A percentile compares a stretch with the other conserved stretches of the same genome.
Evolutionary conservation across 2,888 invertebrate species (phyloP).

Genomic region (Drymonia ruficornis): DNA sequence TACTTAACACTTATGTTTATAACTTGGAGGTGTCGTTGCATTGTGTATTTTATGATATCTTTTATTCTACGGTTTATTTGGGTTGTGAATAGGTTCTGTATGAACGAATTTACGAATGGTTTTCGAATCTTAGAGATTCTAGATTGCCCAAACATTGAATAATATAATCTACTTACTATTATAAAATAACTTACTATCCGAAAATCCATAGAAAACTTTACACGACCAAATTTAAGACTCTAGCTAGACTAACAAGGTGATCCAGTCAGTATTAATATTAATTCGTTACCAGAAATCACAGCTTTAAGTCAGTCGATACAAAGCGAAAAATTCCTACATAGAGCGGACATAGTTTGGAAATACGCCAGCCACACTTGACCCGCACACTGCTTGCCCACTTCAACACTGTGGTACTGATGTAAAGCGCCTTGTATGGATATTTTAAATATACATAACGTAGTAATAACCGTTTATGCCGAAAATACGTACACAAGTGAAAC

Average conservation of each 20-base stretch:
- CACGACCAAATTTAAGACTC: no score
- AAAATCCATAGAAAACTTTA: no score
- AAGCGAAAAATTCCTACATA: constrained; percentile 56
- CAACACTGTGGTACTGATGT: constrained; percentile 44
- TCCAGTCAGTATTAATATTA: no score
- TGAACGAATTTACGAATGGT: no score
- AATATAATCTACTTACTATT: no score
- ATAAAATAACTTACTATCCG: no score
- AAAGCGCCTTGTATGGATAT: constrained; percentile 20
- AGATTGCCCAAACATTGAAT: no score
- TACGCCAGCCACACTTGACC: constrained; percentile 67
- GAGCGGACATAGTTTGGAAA: constrained; percentile 63
- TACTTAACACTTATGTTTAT: constrained; percentile 26
- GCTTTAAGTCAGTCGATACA: constrained; percentile 75
- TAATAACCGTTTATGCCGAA: no score
- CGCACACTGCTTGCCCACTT: constrained; percentile 51
- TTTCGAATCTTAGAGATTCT: no score
- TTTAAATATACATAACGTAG: neutral
- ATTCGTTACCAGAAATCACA: constrained; percentile 57
- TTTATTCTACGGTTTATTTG: constrained; percentile 9
- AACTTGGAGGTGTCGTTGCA: constrained; percentile 6
- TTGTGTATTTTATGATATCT: constrained; percentile 12
- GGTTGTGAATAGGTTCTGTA: no score
- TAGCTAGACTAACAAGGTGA: no score
- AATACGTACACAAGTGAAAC: no score